Base-by-base conservation (phyloP, 2,113 vertebrate genomes). In the Eurypyga helias region DNA sequence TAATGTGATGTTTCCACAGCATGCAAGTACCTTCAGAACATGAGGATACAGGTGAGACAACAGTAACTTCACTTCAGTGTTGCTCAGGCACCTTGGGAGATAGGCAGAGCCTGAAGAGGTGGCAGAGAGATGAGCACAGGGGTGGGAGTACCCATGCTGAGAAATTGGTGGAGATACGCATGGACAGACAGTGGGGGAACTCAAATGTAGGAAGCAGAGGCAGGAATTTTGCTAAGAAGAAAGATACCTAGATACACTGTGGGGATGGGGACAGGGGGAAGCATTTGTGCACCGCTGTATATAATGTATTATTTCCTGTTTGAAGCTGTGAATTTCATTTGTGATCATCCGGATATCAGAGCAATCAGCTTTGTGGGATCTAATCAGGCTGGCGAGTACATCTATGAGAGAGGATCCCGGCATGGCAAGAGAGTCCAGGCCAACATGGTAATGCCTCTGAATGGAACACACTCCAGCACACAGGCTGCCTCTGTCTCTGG, bases 291-390 rank as follows among this genome's bases (percentile, higher is more conserved):
- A 51, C 36, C 36, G 31, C 43, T 10, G 41, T 80, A 13, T 91
- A 73, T 12, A 82, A 93, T 49, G 52, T 92, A 26, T 96, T 96
- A 13, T 95, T 98, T 96, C 91, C 89, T 97, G 24, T 94, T 98
- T 90, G 96, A 93, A 99, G 99, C 99, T 98, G 99, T 99, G 92
- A 99, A 99, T 96, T 99, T 99, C 95, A 99, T 99, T 97, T 99
- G 99, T 91, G 99, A 99, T 89, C 98, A 99, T 96, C 99, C 99
- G 29, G 99, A 99, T 94, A 99, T 99, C 98, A 99, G 98, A 98
- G 99, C 99, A 75, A 99, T 99, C 98, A 99, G 99, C 98, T 99
- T 99, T 96, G 99, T 99, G 97, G 99, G 99, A 83, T 99, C 99
- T 96, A 99, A 99, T 98, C 98, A 99, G 91, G 99, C 99, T 41